Evolutionary conservation across 2,888 invertebrate species (phyloP).

Genomic region (Tuberolachnus salignus): DNA sequence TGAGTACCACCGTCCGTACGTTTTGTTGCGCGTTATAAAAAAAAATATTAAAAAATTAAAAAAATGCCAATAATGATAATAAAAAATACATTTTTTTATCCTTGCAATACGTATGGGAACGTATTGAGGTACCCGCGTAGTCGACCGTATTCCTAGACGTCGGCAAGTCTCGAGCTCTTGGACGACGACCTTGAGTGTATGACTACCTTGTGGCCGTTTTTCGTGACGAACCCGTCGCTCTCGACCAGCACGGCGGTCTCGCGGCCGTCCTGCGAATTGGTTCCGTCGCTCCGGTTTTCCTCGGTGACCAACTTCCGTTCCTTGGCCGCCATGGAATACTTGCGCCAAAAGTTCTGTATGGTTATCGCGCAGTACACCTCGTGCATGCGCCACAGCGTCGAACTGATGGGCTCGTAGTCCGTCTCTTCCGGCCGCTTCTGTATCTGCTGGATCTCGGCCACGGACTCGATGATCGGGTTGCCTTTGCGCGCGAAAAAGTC

Average conservation of each 20-base stretch:
- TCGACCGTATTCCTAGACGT: constrained; percentile 79
- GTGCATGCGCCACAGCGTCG: constrained; percentile 92
- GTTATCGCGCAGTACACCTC: constrained; percentile 95
- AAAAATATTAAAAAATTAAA: constrained; percentile 1
- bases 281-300: constrained; percentile 61
- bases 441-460: constrained; percentile 76
- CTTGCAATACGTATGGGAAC: not conserved
- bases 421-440: constrained; percentile 79
- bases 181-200: constrained; percentile 86
- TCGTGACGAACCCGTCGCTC: constrained; percentile 81
- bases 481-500: constrained; percentile 98
- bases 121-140: not conserved
- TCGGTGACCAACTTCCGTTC: constrained; percentile 64
- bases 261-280: constrained; percentile 63
- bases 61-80: not conserved
- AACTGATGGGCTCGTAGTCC: constrained; percentile 92
- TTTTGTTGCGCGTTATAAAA: not conserved
- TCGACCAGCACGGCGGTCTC: constrained; percentile 86
- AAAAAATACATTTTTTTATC: constrained; percentile 4
- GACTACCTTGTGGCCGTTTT: constrained; percentile 89
- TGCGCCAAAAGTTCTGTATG: constrained; percentile 94
- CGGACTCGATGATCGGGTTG: constrained; percentile 85
- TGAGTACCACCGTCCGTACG: not conserved
- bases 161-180: constrained; percentile 80
- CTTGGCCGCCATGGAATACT: constrained; percentile 61